Conservation (phyloP, 92 coral and sea anemone genomes). For the Actinernus sp. region DNA sequence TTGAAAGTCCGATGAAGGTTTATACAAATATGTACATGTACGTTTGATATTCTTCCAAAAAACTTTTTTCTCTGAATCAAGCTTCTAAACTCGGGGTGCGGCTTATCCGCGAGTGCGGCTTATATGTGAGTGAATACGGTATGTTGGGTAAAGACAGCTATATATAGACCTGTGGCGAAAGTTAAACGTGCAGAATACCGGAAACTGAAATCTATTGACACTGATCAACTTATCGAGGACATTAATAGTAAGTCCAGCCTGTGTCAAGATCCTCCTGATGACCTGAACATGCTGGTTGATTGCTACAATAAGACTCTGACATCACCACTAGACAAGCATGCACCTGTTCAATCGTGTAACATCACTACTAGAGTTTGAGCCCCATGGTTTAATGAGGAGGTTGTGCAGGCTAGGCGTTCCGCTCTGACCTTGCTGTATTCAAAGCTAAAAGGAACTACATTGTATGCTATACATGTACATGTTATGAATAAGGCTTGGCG, state of each 20-base stretch:
- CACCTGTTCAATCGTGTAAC: conserved; percentile 42
- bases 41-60: too few species aligned
- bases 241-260: conserved; percentile 15
- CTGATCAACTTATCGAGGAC: conserved; percentile 4
- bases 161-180: conserved; percentile 5
- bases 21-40: too few species aligned
- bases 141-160: neutral
- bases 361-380: conserved; percentile 16
- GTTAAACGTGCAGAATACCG: conserved; percentile 28
- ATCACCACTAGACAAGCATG: conserved; percentile 47
- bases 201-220: conserved; percentile 26
- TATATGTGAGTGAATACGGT: too few species aligned
- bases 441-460: conserved; percentile 26
- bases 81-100: too few species aligned
- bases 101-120: too few species aligned
- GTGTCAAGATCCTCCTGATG: conserved; percentile 28
- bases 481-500: conserved; percentile 14
- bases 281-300: conserved; percentile 16
- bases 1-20: too few species aligned
- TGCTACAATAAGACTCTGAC: conserved; percentile 43
- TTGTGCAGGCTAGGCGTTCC: conserved; percentile 31
- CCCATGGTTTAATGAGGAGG: conserved; percentile 47
- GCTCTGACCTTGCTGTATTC: conserved; percentile 33
- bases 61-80: too few species aligned
- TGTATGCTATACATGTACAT: conserved; percentile 7